A percentile compares a stretch with the other conserved stretches of the same genome.
phyloP scores from a whole-genome alignment of 2,797 vertebrate species.

The Netta rufina region DNA sequence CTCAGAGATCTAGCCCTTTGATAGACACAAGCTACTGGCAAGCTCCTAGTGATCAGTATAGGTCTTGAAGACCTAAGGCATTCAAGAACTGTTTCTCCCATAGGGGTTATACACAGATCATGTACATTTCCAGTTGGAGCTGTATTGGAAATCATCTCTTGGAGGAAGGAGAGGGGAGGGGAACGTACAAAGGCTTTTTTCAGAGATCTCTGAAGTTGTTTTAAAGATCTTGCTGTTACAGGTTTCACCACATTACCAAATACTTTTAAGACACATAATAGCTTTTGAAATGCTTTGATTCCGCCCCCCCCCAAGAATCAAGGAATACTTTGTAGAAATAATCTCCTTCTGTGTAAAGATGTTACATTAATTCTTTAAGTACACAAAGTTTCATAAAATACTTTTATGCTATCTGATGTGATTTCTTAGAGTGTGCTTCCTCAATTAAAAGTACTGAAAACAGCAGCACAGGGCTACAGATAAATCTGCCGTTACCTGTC shows the following conservation, averaged over 20 bases:
- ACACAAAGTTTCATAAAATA: background rate
- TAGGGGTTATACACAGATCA: background rate
- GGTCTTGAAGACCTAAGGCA: background rate
- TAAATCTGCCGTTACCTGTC: background rate
- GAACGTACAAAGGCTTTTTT: background rate
- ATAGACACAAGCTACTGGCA: background rate
- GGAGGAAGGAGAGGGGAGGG: background rate
- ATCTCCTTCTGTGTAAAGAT: background rate
- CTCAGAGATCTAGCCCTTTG: background rate
- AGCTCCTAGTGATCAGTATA: background rate
- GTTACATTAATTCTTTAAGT: background rate
- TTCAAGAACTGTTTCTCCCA: background rate
- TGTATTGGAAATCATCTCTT: background rate
- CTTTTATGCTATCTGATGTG: background rate
- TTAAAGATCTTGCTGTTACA: background rate
- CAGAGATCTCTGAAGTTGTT: background rate
- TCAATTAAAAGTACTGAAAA: background rate
- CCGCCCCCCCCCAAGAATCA: background rate
- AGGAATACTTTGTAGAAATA: background rate
- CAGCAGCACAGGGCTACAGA: background rate
- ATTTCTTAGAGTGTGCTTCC: background rate
- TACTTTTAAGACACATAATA: background rate
- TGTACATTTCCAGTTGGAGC: background rate
- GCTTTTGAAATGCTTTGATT: background rate
- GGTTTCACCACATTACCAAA: background rate